These are phyloP conservation scores for Mamestra brassicae DNA, from an alignment of 2,888 invertebrate genomes.

Conservation along the genomic window DNA sequence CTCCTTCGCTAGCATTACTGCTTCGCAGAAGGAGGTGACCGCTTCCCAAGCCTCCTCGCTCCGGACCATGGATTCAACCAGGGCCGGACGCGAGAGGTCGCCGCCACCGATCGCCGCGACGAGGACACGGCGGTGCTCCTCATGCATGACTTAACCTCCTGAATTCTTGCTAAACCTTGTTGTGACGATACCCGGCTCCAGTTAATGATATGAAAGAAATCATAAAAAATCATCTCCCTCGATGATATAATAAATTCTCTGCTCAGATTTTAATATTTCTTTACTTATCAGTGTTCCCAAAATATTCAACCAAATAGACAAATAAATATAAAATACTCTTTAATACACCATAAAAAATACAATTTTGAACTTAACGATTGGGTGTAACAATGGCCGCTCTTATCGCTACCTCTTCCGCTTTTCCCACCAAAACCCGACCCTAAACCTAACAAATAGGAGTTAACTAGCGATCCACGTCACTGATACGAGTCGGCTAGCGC, in stretches of 20 bases:
- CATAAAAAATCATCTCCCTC: too few species aligned
- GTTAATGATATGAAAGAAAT: too few species aligned
- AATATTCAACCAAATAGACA: background rate
- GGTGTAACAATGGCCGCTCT: background rate
- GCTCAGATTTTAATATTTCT: too few species aligned
- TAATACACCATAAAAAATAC: background rate
- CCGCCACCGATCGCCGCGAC: too few species aligned
- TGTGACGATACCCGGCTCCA: background rate
- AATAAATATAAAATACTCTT: background rate
- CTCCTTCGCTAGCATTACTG: too few species aligned
- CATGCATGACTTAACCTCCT: background rate
- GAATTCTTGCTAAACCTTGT: background rate
- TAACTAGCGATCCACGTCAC: constrained; percentile 70
- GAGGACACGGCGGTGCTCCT: too few species aligned
- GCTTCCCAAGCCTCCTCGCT: too few species aligned
- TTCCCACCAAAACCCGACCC: constrained; percentile 10
- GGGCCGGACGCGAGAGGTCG: too few species aligned
- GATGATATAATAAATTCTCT: too few species aligned
- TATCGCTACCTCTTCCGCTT: background rate
- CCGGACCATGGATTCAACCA: too few species aligned
- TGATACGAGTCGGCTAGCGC: constrained; percentile 66
- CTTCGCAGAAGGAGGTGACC: too few species aligned
- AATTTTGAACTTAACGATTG: background rate
- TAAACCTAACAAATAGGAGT: constrained; percentile 54
- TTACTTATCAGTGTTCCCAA: background rate